Evolutionary conservation across 1,140 invertebrate genomes (phyloP).

Genomic region (Heliothis subflexa): DNA sequence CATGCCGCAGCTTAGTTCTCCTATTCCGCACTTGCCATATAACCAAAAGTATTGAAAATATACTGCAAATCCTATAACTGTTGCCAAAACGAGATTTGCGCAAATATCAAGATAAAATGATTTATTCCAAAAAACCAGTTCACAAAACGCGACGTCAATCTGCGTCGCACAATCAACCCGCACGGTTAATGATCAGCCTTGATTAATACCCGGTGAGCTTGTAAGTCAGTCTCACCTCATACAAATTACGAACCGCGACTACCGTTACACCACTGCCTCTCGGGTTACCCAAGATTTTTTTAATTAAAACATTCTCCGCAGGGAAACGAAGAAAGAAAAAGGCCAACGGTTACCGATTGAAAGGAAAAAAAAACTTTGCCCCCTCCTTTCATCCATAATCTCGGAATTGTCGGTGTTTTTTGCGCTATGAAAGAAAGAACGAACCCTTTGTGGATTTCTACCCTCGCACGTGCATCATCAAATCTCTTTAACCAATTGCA

Average conservation of each 20-base stretch:
- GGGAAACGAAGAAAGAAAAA: slow-evolving; percentile 61
- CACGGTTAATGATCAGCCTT: slow-evolving; percentile 61
- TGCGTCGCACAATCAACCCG: slow-evolving; percentile 42
- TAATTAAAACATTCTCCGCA: slow-evolving; percentile 65
- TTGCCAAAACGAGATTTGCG: background rate
- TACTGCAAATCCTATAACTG: background rate
- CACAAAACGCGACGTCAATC: slow-evolving; percentile 38
- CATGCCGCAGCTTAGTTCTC: slow-evolving; percentile 42
- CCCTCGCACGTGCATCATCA: slow-evolving; percentile 74
- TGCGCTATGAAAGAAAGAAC: slow-evolving; percentile 70
- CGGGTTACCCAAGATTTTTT: slow-evolving; percentile 54
- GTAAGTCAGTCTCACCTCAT: slow-evolving; percentile 52
- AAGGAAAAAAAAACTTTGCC: slow-evolving; percentile 61
- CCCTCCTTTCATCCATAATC: slow-evolving; percentile 72
- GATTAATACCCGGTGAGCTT: slow-evolving; percentile 57
- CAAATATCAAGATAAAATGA: background rate
- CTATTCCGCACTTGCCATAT: slow-evolving; percentile 41
- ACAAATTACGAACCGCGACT: slow-evolving; percentile 58
- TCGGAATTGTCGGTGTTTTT: slow-evolving; percentile 77
- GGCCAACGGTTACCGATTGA: slow-evolving; percentile 61
- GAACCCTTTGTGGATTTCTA: slow-evolving; percentile 74
- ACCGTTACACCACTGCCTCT: slow-evolving; percentile 44
- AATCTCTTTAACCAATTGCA: slow-evolving; percentile 73
- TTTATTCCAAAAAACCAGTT: slow-evolving; percentile 45
- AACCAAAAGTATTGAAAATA: background rate